Conservation (phyloP, 2,797 vertebrate species). For the Chaunax sp. region DNA sequence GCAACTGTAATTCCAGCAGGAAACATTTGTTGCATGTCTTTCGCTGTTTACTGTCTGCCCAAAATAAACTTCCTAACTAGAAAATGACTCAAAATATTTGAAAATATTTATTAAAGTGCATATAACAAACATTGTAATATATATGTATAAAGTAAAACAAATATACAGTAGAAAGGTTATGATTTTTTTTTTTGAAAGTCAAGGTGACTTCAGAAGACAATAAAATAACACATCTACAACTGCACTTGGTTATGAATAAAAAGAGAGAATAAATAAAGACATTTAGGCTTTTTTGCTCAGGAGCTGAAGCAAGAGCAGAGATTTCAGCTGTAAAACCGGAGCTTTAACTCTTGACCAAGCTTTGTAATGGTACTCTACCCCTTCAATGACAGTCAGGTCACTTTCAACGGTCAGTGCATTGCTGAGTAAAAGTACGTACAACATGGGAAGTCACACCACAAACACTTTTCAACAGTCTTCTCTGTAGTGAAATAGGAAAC, state of each 20-base stretch:
- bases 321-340: conserved; percentile 43
- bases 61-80: no score
- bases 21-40: no score
- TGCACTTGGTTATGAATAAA: conserved; percentile 67
- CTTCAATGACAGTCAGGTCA: conserved; percentile 47
- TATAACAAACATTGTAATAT: conserved; percentile 66
- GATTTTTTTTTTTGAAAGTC: conserved; percentile 62
- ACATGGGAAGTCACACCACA: conserved; percentile 44
- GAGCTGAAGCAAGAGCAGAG: conserved; percentile 37
- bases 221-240: conserved; percentile 58
- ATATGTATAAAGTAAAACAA: conserved; percentile 62
- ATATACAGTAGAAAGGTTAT: conserved; percentile 76
- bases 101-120: conserved; percentile 83
- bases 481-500: conserved; percentile 58
- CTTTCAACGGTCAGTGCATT: conserved; percentile 29
- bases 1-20: no score
- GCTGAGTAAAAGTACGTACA: conserved; percentile 54
- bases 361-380: conserved; percentile 16
- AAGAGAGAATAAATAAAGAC: conserved; percentile 77
- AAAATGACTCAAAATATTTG: conserved; percentile 47
- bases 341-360: conserved; percentile 17
- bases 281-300: conserved; percentile 52
- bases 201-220: conserved; percentile 67
- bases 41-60: no score
- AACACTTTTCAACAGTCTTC: conserved; percentile 37